Evolutionary conservation across 2,113 vertebrate species (phyloP).

Genomic region (Brevimyrus niger): DNA sequence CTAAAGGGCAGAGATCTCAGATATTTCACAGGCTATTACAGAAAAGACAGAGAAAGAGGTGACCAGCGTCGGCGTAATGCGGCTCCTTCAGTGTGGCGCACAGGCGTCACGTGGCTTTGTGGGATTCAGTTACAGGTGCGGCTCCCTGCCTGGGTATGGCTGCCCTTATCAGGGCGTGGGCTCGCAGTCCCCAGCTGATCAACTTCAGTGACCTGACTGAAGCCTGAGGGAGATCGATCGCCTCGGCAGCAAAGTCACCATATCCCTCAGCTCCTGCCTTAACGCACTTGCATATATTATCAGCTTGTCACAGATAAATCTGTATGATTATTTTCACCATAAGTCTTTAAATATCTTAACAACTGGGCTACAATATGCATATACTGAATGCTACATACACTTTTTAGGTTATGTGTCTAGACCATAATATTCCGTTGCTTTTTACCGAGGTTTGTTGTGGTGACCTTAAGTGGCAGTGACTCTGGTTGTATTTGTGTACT

Average conservation of each 20-base stretch:
- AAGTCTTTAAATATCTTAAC: background rate
- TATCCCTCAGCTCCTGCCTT: conserved; percentile 23
- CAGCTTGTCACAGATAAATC: conserved; percentile 18
- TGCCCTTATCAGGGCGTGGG: conserved; percentile 69
- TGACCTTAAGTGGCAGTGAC: background rate
- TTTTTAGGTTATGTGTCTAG: background rate
- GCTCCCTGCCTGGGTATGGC: conserved; percentile 60
- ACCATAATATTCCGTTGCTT: background rate
- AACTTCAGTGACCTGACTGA: conserved; percentile 74
- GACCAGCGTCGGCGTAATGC: conserved; percentile 72
- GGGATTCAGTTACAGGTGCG: conserved; percentile 83
- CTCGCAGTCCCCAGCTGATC: conserved; percentile 77
- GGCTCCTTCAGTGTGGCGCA: conserved; percentile 16
- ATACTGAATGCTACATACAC: background rate
- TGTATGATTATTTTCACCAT: background rate
- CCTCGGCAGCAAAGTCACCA: conserved; percentile 56
- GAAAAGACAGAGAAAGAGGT: conserved; percentile 55
- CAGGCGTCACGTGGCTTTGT: conserved; percentile 66
- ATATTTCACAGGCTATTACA: conserved; percentile 85
- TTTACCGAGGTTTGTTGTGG: background rate
- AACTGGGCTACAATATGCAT: background rate
- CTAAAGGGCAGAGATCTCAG: conserved; percentile 66
- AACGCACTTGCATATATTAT: background rate
- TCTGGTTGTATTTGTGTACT: background rate
- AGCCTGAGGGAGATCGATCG: conserved; percentile 75